Percentiles rank a stretch among this genome's conserved stretches.
These are phyloP conservation scores for Apodemus agrarius DNA, from an alignment of 2,797 vertebrate species.

Conservation along the genomic window DNA sequence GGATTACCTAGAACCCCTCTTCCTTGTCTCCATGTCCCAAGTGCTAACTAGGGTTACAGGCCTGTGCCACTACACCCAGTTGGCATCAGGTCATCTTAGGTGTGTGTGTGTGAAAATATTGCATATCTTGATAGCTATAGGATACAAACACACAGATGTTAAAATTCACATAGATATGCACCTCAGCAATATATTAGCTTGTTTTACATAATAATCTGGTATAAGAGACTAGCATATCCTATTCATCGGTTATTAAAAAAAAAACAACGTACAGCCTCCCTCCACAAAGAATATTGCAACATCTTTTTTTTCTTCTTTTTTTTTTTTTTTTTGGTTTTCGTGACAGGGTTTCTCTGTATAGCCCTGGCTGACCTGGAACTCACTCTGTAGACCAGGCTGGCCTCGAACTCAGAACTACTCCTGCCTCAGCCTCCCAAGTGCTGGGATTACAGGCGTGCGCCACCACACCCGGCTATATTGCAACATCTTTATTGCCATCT, in stretches of 20 bases:
- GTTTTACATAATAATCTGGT: neutral
- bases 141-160: neutral
- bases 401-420: no score
- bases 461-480: neutral
- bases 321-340: no score
- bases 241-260: neutral
- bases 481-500: neutral
- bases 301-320: neutral
- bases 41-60: neutral
- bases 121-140: neutral
- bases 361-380: no score
- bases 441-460: no score
- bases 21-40: neutral
- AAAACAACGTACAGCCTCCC: neutral
- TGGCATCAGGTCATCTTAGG: neutral
- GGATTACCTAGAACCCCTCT: neutral
- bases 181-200: neutral
- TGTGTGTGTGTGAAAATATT: neutral
- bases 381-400: no score
- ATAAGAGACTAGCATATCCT: neutral
- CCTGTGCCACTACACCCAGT: neutral
- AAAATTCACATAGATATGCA: neutral
- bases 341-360: no score
- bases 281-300: neutral
- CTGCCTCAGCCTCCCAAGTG: no score